phyloP scores from a whole-genome alignment of 2,113 vertebrate genomes.

The Otus sunia region DNA sequence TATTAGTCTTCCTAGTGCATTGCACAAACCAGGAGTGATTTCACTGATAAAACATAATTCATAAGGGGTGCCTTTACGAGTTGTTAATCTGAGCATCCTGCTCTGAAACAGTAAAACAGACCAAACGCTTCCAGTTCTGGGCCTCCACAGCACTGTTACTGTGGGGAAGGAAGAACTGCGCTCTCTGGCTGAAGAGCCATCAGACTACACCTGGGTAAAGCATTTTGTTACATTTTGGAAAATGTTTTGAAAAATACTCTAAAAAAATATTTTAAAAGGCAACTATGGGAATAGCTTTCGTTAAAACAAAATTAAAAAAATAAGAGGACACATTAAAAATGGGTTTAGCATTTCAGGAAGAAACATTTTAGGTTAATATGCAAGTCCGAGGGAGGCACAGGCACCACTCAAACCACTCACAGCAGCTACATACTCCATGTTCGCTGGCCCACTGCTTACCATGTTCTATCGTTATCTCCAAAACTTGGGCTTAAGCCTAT shows the following conservation, averaged over 20 bases:
- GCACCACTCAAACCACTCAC: neutral
- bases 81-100: neutral
- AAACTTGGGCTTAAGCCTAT: neutral
- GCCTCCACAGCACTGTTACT: neutral
- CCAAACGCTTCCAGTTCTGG: neutral
- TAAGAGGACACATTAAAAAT: neutral
- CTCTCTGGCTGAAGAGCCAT: neutral
- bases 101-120: neutral
- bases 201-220: neutral
- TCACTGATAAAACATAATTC: neutral
- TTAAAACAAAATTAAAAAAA: neutral
- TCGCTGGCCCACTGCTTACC: neutral
- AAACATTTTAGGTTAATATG: neutral
- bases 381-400: neutral
- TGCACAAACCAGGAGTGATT: neutral
- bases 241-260: neutral
- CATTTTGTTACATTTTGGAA: neutral
- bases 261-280: neutral
- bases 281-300: neutral
- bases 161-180: neutral
- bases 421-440: neutral
- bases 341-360: neutral
- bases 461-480: neutral
- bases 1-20: neutral
- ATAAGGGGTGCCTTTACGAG: neutral